Evolutionary conservation across 2,888 invertebrate genomes (phyloP).

Genomic region (Willowsia nigromaculata): DNA sequence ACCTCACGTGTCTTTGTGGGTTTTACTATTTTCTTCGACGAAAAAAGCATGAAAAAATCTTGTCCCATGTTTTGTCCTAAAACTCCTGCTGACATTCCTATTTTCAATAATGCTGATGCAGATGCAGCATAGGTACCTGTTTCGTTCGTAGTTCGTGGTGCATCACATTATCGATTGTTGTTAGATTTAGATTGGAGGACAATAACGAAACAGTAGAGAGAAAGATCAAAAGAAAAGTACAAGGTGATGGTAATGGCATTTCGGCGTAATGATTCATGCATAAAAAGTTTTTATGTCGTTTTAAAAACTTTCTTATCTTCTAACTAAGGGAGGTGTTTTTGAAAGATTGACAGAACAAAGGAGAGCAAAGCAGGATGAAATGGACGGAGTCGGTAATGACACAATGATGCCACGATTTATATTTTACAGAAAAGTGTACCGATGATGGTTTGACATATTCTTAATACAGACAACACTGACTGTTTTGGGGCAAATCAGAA

Average conservation of each 20-base stretch:
- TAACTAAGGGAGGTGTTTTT: slow-evolving; percentile 17
- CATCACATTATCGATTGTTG: not conserved
- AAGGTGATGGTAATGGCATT: not conserved
- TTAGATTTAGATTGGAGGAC: slow-evolving; percentile 30
- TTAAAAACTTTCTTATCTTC: slow-evolving; percentile 38
- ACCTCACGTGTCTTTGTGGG: slow-evolving; percentile 23
- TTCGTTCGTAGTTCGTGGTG: not conserved
- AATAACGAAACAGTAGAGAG: slow-evolving; percentile 26
- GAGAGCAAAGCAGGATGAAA: slow-evolving; percentile 19
- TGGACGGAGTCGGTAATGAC: too few relatives aligned
- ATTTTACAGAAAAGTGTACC: too few relatives aligned
- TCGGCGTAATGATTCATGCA: slow-evolving; percentile 57
- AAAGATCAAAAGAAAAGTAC: not conserved
- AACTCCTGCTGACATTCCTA: slow-evolving; percentile 67
- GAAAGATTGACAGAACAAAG: slow-evolving; percentile 78
- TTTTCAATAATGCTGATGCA: slow-evolving; percentile 58
- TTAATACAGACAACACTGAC: too few relatives aligned
- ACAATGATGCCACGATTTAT: too few relatives aligned
- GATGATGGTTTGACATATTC: too few relatives aligned
- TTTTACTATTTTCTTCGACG: slow-evolving; percentile 28
- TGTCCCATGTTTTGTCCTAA: slow-evolving; percentile 52
- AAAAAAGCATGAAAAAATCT: slow-evolving; percentile 25
- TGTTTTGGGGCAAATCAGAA: too few relatives aligned
- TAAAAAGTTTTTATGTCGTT: slow-evolving; percentile 52
- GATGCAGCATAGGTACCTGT: slow-evolving; percentile 32